Base-by-base conservation (phyloP, 2,113 vertebrate genomes). In the Macquaria ambigua region DNA sequence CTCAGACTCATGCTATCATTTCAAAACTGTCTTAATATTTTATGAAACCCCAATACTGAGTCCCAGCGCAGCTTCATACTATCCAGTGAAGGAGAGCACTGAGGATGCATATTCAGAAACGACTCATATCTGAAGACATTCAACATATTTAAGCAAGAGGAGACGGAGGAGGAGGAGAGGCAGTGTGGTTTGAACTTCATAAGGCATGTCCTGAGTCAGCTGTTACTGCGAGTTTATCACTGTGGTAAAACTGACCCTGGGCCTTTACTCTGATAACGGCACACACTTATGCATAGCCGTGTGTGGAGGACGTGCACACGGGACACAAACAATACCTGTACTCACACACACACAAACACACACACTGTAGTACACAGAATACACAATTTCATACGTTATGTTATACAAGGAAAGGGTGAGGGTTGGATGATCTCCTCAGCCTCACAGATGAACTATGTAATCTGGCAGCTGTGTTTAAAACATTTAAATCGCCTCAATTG, bases 151-250 rank as follows among this genome's bases (percentile, higher is more conserved):
- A 12, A 16, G 23, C 25, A 8, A 43, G 14, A 43, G 52, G 3
- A 41, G 52, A 59, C 16, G 10, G 6, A 8, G 20, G 6, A 62
- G 76, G 39, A 63, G 34, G 34, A 34, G 39, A 48, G 55, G 9
- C 1, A 1, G 31, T 6, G 6, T 39, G 39, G 70, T 75, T 71
- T 83, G 52, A 80, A 78, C 58, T n/a, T 77, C 14, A 34, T 70
- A 56, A 31, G 12, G 53, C 16, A 37, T 39, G 15, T 83, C 81
- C 85, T 82, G 81, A 91, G 43, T 88, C 83, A 92, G 87, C 86
- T 63, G 53, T 76, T 72, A 48, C 28, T 82, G 62, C 14, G 28
- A 80, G 53, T 83, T 93, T 89, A 87, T 92, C 77, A 43, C n/a
- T 3, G 39, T 43, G 12, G n/a, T 86, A 48, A 89, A 82, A 58